A percentile compares a stretch with the other conserved stretches of the same genome.
phyloP scores from a whole-genome alignment of 2,797 vertebrate genomes.

The Epinephelus awoara region DNA sequence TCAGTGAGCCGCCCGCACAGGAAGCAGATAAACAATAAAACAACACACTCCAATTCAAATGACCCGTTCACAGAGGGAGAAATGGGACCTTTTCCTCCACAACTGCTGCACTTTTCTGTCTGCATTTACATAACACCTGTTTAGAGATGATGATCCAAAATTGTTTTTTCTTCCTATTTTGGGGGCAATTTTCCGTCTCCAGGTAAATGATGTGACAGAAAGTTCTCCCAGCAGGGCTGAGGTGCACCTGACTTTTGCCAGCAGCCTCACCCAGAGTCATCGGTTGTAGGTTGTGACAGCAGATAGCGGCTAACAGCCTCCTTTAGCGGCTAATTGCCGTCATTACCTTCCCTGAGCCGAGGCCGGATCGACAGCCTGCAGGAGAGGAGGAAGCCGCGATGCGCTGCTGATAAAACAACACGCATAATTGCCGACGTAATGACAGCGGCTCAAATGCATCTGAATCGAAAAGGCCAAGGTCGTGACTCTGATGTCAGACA shows the following conservation, averaged over 20 bases:
- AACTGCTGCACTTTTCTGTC: conserved; percentile 1
- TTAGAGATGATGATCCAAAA: conserved; percentile 12
- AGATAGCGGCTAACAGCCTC: conserved; percentile 14
- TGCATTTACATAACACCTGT: conserved; percentile 26
- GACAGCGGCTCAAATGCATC: conserved; percentile 28
- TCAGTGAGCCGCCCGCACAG: conserved; percentile 20
- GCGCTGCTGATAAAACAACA: conserved; percentile 11
- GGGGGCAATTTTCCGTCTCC: neutral
- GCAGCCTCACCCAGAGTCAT: neutral
- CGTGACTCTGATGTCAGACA: conserved; percentile 3
- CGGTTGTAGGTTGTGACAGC: conserved; percentile 11
- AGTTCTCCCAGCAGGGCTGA: conserved; percentile 4
- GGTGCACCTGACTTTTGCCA: conserved; percentile 1
- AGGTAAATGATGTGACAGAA: conserved; percentile 3
- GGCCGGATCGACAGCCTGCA: conserved; percentile 10
- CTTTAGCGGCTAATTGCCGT: conserved; percentile 35
- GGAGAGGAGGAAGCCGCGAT: neutral
- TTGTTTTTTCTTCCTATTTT: neutral
- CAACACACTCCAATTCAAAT: conserved; percentile 28
- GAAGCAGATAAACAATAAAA: conserved; percentile 38
- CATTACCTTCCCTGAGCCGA: conserved; percentile 11
- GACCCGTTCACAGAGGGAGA: neutral
- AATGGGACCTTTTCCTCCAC: neutral
- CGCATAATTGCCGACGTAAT: conserved; percentile 30
- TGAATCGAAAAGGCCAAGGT: conserved; percentile 34